phyloP scores from a whole-genome alignment of 2,797 vertebrate species.

The Spheniscus humboldti region DNA sequence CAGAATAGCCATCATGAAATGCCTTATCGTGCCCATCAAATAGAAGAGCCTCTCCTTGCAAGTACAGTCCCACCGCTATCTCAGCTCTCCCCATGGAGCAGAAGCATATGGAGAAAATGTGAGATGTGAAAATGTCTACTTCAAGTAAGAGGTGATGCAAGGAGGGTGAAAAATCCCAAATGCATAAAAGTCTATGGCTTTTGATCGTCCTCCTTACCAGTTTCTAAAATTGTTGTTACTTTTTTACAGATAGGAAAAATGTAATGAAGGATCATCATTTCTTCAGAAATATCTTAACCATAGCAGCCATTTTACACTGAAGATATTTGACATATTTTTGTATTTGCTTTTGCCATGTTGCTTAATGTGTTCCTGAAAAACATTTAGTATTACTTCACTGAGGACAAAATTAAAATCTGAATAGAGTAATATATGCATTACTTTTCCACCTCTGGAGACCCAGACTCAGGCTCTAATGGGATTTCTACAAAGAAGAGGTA shows the following conservation, averaged over 20 bases:
- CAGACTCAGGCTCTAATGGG: neutral
- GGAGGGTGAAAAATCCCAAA: rapidly evolving
- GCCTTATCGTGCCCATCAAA: neutral
- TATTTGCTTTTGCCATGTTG: neutral
- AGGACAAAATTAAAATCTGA: neutral
- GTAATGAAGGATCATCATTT: neutral
- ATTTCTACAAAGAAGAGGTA: neutral
- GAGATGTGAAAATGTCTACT: neutral
- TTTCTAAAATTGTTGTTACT: neutral
- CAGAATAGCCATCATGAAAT: neutral
- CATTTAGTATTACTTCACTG: neutral
- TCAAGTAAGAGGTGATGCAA: neutral
- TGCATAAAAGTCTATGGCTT: neutral
- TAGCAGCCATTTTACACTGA: neutral
- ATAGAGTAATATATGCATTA: neutral
- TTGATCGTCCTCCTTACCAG: neutral
- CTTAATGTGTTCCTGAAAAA: neutral
- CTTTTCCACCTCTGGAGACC: neutral
- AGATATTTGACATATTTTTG: neutral
- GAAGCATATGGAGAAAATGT: neutral
- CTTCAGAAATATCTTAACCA: neutral
- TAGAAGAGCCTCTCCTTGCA: neutral
- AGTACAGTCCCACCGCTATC: neutral
- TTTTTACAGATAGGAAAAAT: neutral
- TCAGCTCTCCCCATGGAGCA: neutral